Evolutionary conservation across 2,797 vertebrate genomes (phyloP).

Genomic region (Podargus strigoides): DNA sequence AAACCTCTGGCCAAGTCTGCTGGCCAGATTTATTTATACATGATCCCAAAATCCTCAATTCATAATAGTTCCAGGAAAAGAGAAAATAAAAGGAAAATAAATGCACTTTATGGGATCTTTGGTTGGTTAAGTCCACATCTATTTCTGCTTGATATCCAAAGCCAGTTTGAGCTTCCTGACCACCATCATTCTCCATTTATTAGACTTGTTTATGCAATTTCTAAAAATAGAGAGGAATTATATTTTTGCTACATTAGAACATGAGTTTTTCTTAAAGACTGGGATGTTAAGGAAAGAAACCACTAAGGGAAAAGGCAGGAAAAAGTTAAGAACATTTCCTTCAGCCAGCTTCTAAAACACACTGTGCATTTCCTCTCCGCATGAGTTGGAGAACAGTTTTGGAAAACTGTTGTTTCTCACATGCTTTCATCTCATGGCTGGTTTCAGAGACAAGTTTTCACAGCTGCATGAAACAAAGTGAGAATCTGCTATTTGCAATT

Average conservation of each 20-base stretch:
- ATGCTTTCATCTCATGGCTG: background rate
- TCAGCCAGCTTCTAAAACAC: conserved; percentile 44
- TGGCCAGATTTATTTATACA: conserved; percentile 55
- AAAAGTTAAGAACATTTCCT: conserved; percentile 46
- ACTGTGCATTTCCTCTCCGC: conserved; percentile 7
- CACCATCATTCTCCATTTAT: conserved; percentile 5
- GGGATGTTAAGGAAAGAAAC: conserved; percentile 29
- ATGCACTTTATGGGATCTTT: background rate
- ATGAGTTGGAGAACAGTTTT: conserved; percentile 11
- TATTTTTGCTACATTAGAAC: conserved; percentile 47
- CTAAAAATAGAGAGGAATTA: conserved; percentile 41
- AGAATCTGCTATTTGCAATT: background rate
- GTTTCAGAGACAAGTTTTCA: conserved; percentile 20
- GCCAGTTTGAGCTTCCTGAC: conserved; percentile 10
- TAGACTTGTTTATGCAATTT: conserved; percentile 29
- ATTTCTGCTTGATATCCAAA: conserved; percentile 32
- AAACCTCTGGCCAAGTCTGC: conserved; percentile 1
- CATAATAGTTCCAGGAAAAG: conserved; percentile 54
- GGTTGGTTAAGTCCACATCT: conserved; percentile 4
- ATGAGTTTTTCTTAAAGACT: conserved; percentile 2
- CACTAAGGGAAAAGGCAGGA: conserved; percentile 41
- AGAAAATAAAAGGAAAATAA: conserved; percentile 29
- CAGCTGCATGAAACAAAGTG: conserved; percentile 4
- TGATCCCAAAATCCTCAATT: conserved; percentile 45
- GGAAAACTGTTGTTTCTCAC: background rate